phyloP scores from a whole-genome alignment of 2,888 invertebrate species.

The Mimas tiliae region DNA sequence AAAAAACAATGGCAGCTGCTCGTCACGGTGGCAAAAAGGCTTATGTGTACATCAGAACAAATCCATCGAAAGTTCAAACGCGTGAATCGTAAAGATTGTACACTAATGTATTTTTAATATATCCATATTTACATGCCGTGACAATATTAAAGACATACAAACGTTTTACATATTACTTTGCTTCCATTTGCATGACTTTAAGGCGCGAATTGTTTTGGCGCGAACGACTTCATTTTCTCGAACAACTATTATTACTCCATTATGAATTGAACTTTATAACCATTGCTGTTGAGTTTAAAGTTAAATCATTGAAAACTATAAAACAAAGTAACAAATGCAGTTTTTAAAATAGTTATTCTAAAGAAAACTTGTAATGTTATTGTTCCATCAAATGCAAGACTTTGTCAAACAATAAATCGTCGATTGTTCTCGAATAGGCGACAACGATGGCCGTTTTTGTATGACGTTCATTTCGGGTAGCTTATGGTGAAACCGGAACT shows the following conservation, averaged over 20 bases:
- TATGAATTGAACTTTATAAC: neutral
- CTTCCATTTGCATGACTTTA: neutral
- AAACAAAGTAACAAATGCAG: neutral
- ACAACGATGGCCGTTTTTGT: constrained; percentile 73
- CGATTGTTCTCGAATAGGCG: constrained; percentile 79
- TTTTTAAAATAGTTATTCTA: neutral
- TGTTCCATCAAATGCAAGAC: neutral
- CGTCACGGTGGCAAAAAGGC: too few relatives aligned
- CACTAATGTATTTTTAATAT: constrained; percentile 83
- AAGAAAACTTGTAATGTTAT: neutral
- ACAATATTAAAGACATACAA: constrained; percentile 68
- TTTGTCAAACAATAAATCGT: constrained; percentile 64
- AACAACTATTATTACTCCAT: neutral
- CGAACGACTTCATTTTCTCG: neutral
- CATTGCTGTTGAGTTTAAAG: neutral
- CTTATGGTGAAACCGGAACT: constrained; percentile 73
- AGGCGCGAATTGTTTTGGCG: neutral
- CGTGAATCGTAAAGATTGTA: constrained; percentile 43
- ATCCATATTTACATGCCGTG: constrained; percentile 64
- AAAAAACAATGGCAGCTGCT: too few relatives aligned
- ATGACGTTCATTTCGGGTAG: constrained; percentile 74
- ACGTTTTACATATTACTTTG: constrained; percentile 32
- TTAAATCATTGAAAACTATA: neutral
- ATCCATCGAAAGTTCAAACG: constrained; percentile 21
- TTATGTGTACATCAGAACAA: too few relatives aligned